A percentile compares a stretch with the other conserved stretches of the same genome.
These are phyloP conservation scores for Papilio glaucus DNA, from an alignment of 1,140 invertebrate species.

Conservation along the genomic window DNA sequence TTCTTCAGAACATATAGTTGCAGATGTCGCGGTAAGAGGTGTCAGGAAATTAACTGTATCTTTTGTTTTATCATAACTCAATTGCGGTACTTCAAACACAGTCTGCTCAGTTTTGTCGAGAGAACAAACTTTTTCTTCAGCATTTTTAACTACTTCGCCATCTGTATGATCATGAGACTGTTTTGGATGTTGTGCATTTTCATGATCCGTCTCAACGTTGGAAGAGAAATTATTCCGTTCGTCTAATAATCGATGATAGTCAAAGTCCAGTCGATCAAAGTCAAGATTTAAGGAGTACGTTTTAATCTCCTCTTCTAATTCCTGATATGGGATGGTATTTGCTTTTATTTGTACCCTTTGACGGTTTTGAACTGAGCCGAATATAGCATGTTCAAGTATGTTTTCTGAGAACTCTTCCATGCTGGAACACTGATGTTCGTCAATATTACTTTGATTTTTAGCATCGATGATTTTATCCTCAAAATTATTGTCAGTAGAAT, in stretches of 20 bases:
- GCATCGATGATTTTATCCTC: not conserved
- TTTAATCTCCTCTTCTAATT: conserved; percentile 66
- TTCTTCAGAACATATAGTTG: conserved; percentile 3
- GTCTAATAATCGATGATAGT: conserved; percentile 55
- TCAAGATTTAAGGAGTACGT: conserved; percentile 66
- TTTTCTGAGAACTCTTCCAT: conserved; percentile 47
- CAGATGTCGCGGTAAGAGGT: conserved; percentile 28
- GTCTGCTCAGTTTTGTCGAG: not conserved
- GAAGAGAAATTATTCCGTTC: conserved; percentile 41
- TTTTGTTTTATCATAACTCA: conserved; percentile 51
- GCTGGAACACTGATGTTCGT: conserved; percentile 2
- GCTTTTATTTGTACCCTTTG: conserved; percentile 55
- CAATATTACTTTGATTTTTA: not conserved
- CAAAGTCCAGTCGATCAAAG: conserved; percentile 60
- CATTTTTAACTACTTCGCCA: not conserved
- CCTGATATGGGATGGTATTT: conserved; percentile 62
- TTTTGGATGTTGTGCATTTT: not conserved
- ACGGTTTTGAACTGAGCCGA: conserved; percentile 80
- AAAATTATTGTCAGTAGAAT: not conserved
- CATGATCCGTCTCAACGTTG: not conserved
- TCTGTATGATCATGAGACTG: not conserved
- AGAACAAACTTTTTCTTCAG: not conserved
- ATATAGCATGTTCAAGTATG: conserved; percentile 74
- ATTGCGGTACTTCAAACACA: conserved; percentile 41
- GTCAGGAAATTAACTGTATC: conserved; percentile 53